phyloP scores from a whole-genome alignment of 2,113 vertebrate genomes.

The Oceanites oceanicus region DNA sequence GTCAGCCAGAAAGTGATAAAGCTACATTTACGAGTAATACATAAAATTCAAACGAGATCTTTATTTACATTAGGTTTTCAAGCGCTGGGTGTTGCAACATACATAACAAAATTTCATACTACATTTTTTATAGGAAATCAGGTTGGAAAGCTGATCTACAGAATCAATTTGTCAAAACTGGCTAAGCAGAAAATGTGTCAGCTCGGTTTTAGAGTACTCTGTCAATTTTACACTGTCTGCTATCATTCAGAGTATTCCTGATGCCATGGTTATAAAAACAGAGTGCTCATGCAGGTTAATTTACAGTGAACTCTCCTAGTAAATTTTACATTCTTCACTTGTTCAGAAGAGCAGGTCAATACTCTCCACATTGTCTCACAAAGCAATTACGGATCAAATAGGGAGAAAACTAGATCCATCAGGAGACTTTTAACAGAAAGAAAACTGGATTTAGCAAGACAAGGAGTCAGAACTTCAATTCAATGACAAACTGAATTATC shows the following conservation, averaged over 20 bases:
- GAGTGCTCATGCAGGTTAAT: conserved; percentile 15
- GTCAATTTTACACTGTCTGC: conserved; percentile 16
- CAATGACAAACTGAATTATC: background rate
- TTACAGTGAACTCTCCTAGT: background rate
- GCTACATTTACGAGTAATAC: background rate
- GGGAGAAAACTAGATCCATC: background rate
- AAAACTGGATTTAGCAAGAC: background rate
- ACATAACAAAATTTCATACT: conserved; percentile 28
- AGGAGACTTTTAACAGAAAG: background rate
- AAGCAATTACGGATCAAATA: background rate
- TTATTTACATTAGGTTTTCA: conserved; percentile 55
- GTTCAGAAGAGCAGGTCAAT: background rate
- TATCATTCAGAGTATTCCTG: background rate
- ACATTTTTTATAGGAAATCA: conserved; percentile 36
- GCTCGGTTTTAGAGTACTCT: background rate
- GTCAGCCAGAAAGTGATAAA: background rate
- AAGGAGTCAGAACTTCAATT: background rate
- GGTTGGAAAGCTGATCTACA: conserved; percentile 21
- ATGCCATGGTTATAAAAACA: conserved; percentile 32
- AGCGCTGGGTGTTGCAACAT: conserved; percentile 12
- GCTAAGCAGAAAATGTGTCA: conserved; percentile 3
- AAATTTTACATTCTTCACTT: conserved; percentile 6
- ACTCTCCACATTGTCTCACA: background rate
- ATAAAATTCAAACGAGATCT: conserved; percentile 54
- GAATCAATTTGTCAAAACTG: conserved; percentile 36